phyloP scores from a whole-genome alignment of 2,888 invertebrate species.

The Napeogenes sylphis region DNA sequence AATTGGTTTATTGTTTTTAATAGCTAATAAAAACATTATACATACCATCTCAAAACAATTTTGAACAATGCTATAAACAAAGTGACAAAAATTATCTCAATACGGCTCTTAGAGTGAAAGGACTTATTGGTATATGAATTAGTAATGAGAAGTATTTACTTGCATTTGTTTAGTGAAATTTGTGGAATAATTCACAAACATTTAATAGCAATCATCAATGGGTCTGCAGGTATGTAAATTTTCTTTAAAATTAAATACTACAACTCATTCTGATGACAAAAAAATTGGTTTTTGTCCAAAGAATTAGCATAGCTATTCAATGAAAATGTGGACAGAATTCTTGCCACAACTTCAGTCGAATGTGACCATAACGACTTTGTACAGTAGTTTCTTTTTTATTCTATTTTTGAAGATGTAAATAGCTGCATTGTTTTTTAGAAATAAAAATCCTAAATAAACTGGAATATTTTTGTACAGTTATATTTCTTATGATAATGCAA shows the following conservation, averaged over 20 bases:
- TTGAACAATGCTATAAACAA: background rate
- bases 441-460: too few species aligned
- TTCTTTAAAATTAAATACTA: background rate
- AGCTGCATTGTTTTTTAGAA: too few species aligned
- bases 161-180: background rate
- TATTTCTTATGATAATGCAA: background rate
- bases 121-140: background rate
- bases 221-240: constrained; percentile 14
- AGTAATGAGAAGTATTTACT: background rate
- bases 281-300: background rate
- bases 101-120: background rate
- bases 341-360: too few species aligned
- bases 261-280: background rate
- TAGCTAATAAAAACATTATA: background rate
- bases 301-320: background rate
- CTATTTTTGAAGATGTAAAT: too few species aligned
- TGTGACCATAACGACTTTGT: too few species aligned
- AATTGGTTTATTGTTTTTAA: background rate
- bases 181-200: constrained; percentile 2
- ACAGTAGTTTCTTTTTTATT: background rate
- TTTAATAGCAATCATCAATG: constrained; percentile 6
- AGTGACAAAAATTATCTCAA: background rate
- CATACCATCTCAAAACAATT: background rate
- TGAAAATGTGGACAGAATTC: background rate
- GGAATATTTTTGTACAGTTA: background rate